Evolutionary conservation across 2,113 vertebrate genomes (phyloP), one percentile per base, ranked within the genome.

Genomic region (Corythornis cristatus): DNA sequence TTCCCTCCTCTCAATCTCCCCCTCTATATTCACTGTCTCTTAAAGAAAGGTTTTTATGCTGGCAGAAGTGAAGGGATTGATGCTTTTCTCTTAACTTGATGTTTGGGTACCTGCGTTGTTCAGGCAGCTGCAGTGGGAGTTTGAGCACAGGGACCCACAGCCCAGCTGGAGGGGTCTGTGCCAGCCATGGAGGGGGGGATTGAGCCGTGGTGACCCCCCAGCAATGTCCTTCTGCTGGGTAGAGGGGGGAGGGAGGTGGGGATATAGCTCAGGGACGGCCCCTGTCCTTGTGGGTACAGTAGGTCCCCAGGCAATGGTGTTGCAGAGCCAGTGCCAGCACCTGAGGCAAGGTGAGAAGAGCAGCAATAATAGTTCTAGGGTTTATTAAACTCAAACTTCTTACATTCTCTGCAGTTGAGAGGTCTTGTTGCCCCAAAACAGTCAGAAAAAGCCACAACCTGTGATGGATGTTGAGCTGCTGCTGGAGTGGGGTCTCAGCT

Each of bases 91-190:
- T 73, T 22, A 5, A 65, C 46, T 53, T 45, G 40, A 26, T 77
- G 33, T 54, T 51, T 4, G 5, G 88, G 61, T 95, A 96, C 84
- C 91, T 95, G 86, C 53, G 62, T 75, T 2, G 7, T 29, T 37
- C 5, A 15, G 66, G 86, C 94, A 95, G 87, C 93, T 95, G 91
- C 0, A 4, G 42, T 0, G 5, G 22, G 73, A 86, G 42, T 20
- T 12, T 0, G 1, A 35, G 31, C 16, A 3, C 0, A 5, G 0
- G 1, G 64, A 42, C 9, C 8, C 3, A 0, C 20, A 43, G 62
- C 56, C 40, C 73, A 84, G 80, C 78, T 89, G 84, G 68, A 54
- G 76, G 53, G 42, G 6, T 20, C 65, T 23, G 33, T 65, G 58
- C 46, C 2, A 17, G 9, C 23, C 12, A 0, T 0, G 31, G 78